phyloP scores from a whole-genome alignment of 2,888 invertebrate genomes.

The Cordylochernes scorpioides region DNA sequence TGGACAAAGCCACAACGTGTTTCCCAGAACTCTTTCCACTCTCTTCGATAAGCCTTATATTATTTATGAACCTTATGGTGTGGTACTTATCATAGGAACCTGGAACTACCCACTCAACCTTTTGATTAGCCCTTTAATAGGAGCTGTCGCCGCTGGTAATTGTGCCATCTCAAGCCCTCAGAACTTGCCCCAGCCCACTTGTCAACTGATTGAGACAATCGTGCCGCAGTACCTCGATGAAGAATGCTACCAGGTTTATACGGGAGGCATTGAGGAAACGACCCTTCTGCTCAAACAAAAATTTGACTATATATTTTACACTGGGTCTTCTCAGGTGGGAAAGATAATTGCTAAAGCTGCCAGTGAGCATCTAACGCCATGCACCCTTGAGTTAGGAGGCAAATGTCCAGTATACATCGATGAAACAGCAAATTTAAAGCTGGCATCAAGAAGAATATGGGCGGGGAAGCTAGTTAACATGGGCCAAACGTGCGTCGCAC shows the following conservation, averaged over 20 bases:
- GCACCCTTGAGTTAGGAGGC: conserved; percentile 30
- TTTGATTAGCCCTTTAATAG: conserved; percentile 25
- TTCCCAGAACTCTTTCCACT: no score
- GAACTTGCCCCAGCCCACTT: conserved; percentile 46
- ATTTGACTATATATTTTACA: conserved; percentile 30
- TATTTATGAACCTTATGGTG: conserved; percentile 62
- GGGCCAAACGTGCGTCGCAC: conserved; percentile 89
- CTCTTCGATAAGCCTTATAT: conserved; percentile 24
- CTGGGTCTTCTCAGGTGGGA: conserved; percentile 26
- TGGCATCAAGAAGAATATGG: conserved; percentile 49
- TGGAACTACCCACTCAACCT: conserved; percentile 30
- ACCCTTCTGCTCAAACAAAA: conserved; percentile 25
- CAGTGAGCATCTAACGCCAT: conserved; percentile 28
- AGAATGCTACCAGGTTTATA: conserved; percentile 25
- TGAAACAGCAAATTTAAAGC: conserved; percentile 43
- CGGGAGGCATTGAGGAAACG: conserved; percentile 26
- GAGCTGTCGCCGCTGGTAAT: conserved; percentile 67
- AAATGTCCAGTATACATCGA: conserved; percentile 61
- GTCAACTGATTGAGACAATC: conserved; percentile 40
- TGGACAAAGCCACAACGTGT: conserved; percentile 42
- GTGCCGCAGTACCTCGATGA: conserved; percentile 62
- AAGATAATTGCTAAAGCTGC: conserved; percentile 28
- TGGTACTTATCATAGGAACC: conserved; percentile 37
- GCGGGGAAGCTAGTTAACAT: conserved; percentile 82
- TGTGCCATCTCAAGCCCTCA: conserved; percentile 34